Conservation (phyloP, 2,797 vertebrate species). For the Melanotaenia nigrans region DNA sequence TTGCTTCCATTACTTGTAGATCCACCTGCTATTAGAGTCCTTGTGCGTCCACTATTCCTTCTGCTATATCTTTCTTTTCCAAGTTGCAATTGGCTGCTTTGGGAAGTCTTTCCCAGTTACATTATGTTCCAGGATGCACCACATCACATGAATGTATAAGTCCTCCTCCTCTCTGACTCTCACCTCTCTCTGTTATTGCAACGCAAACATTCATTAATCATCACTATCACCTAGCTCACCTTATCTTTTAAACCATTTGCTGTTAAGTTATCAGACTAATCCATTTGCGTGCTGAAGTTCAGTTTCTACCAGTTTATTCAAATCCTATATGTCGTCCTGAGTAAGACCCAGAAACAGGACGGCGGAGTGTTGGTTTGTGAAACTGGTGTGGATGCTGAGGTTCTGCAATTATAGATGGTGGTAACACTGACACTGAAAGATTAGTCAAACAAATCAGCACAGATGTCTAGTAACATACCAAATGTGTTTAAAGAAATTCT, state of each 20-base stretch:
- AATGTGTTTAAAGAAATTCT: neutral
- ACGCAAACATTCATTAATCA: conserved; percentile 16
- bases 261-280: neutral
- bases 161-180: conserved; percentile 47
- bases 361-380: conserved; percentile 26
- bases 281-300: conserved; percentile 20
- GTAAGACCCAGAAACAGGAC: conserved; percentile 63
- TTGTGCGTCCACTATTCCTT: conserved; percentile 60
- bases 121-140: conserved; percentile 61
- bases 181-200: neutral
- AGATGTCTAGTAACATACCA: neutral
- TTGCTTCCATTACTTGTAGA: conserved; percentile 35
- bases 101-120: conserved; percentile 69
- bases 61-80: conserved; percentile 19
- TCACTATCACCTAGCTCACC: conserved; percentile 31
- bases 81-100: conserved; percentile 61
- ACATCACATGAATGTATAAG: conserved; percentile 47
- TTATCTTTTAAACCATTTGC: conserved; percentile 64
- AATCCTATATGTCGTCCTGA: neutral
- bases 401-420: neutral
- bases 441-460: neutral
- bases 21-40: conserved; percentile 50
- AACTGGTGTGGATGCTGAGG: neutral
- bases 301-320: conserved; percentile 21
- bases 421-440: conserved; percentile 21